These are phyloP conservation scores for Corvus moneduloides DNA, from an alignment of 2,113 vertebrate genomes.

Conservation along the genomic window DNA sequence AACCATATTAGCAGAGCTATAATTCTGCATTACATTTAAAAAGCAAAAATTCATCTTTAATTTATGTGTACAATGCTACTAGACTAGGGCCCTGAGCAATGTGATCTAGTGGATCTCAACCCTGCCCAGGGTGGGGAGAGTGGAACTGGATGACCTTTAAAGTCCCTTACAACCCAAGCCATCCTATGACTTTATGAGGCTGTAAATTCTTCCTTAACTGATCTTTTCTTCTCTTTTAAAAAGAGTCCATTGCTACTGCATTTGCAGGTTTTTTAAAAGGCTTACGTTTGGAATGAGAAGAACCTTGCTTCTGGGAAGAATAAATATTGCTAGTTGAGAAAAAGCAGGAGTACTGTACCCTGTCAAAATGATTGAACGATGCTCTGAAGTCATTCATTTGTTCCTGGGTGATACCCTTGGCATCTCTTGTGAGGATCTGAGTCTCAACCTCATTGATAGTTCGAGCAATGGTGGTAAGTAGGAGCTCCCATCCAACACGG, in stretches of 20 bases:
- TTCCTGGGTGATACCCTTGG: conserved; percentile 97
- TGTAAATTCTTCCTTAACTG: background rate
- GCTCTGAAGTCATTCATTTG: conserved; percentile 98
- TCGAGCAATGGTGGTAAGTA: conserved; percentile 94
- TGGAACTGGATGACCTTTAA: background rate
- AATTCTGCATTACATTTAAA: background rate
- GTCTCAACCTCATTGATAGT: conserved; percentile 98
- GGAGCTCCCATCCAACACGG: conserved; percentile 95
- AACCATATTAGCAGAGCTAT: background rate
- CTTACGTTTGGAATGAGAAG: background rate
- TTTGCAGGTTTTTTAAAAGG: background rate
- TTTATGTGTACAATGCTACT: background rate
- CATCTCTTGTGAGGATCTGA: conserved; percentile 94
- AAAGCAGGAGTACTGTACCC: conserved; percentile 78
- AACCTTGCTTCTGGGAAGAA: background rate
- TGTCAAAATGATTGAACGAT: conserved; percentile 98
- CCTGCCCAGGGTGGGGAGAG: background rate
- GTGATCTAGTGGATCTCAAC: background rate
- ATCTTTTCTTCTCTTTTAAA: background rate
- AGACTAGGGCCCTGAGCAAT: background rate
- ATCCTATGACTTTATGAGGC: background rate
- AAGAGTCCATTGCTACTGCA: background rate
- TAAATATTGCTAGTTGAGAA: background rate
- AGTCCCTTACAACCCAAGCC: background rate
- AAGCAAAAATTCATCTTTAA: background rate